Percentiles rank a stretch among this genome's conserved stretches.
These are phyloP conservation scores for Bugula neritina DNA, from an alignment of 2,888 invertebrate species.

Conservation along the genomic window DNA sequence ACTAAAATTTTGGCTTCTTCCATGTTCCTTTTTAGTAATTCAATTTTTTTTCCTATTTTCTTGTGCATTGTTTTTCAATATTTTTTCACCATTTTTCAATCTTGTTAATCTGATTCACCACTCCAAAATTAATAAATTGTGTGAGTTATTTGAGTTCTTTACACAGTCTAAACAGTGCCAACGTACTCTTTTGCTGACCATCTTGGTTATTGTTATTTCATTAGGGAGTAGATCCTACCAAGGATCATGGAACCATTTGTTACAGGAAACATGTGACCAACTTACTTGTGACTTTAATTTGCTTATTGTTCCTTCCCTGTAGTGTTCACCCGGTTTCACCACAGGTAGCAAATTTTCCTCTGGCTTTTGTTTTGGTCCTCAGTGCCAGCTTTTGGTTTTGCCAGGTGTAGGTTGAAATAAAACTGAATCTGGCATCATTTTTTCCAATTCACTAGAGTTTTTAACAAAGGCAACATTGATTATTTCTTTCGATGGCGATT, in stretches of 20 bases:
- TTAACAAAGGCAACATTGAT: too few species aligned
- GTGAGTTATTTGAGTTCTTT: background rate
- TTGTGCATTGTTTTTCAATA: background rate
- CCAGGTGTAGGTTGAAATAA: too few species aligned
- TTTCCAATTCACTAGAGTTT: too few species aligned
- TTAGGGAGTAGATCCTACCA: background rate
- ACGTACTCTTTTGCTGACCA: background rate
- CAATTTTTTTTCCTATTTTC: background rate
- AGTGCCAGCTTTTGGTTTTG: too few species aligned
- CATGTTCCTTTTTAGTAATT: background rate
- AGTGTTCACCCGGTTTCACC: background rate
- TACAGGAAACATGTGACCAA: background rate
- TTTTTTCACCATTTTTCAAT: background rate
- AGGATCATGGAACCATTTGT: background rate
- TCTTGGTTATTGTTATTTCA: constrained; percentile 9
- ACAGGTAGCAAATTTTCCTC: constrained; percentile 12
- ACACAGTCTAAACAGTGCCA: constrained; percentile 1
- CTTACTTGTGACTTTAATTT: background rate
- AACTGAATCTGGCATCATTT: too few species aligned
- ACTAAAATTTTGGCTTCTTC: background rate
- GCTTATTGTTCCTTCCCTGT: constrained; percentile 1
- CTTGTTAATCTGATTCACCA: background rate
- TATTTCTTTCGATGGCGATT: too few species aligned
- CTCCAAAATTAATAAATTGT: background rate
- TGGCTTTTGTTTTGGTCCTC: too few species aligned